Conservation (phyloP, 2,113 vertebrate genomes). For the Ammodramus savannarum region DNA sequence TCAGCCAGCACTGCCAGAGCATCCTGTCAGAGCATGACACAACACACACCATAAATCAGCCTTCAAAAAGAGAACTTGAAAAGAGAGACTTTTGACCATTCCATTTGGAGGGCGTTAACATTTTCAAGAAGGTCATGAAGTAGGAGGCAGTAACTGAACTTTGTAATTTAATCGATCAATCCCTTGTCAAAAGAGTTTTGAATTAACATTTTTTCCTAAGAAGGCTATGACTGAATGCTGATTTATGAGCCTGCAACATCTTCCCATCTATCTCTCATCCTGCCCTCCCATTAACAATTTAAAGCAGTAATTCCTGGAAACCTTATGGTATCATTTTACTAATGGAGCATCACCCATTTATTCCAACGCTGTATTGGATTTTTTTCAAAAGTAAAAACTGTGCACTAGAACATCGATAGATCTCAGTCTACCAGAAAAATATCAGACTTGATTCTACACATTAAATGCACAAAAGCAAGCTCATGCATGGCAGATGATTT, state of each 20-base stretch:
- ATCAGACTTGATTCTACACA: no score
- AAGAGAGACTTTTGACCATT: not conserved
- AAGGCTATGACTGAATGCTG: not conserved
- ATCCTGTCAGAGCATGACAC: slow-evolving; percentile 69
- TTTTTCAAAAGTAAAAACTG: not conserved
- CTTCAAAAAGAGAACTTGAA: not conserved
- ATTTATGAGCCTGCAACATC: not conserved
- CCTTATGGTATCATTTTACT: not conserved
- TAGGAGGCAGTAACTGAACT: not conserved
- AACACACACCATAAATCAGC: not conserved
- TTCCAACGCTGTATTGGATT: not conserved
- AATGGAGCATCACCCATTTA: not conserved
- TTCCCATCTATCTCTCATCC: not conserved
- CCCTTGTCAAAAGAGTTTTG: not conserved
- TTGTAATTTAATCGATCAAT: not conserved
- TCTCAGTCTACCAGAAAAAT: not conserved
- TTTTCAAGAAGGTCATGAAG: not conserved
- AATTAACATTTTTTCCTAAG: not conserved
- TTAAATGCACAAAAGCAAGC: not conserved
- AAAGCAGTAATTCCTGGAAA: not conserved
- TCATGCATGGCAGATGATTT: not conserved
- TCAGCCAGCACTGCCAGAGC: slow-evolving; percentile 77
- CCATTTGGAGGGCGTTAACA: not conserved
- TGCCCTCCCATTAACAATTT: not conserved
- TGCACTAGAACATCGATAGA: rapidly evolving